Evolutionary conservation across 2,888 invertebrate genomes (phyloP).

Genomic region (Cryptus armator): DNA sequence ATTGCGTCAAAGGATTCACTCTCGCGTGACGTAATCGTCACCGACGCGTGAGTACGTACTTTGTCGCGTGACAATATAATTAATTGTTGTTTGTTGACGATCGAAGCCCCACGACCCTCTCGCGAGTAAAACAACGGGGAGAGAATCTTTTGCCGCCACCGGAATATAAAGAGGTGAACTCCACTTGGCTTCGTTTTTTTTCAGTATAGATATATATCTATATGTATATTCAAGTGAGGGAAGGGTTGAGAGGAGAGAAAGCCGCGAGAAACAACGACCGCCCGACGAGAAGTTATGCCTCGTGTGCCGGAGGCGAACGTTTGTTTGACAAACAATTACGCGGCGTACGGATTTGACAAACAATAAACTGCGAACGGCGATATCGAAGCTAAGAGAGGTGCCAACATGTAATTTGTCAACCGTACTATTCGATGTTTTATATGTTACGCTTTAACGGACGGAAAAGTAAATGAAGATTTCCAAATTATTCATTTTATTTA

Average conservation of each 20-base stretch:
- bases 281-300: slow-evolving; percentile 53
- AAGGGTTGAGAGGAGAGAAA: slow-evolving; percentile 70
- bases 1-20: slow-evolving; percentile 68
- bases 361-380: slow-evolving; percentile 29
- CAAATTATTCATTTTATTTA: not conserved
- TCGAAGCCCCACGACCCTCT: slow-evolving; percentile 27
- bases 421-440: not conserved
- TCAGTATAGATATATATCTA: slow-evolving; percentile 22
- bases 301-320: slow-evolving; percentile 54
- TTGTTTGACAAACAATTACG: slow-evolving; percentile 79
- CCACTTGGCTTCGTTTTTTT: slow-evolving; percentile 38
- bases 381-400: slow-evolving; percentile 52
- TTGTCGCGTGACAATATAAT: slow-evolving; percentile 82
- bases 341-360: slow-evolving; percentile 46
- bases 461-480: not conserved
- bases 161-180: not conserved
- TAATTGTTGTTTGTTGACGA: slow-evolving; percentile 67
- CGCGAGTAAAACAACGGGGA: slow-evolving; percentile 65
- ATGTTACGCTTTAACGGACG: not conserved
- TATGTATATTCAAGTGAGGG: slow-evolving; percentile 16
- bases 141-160: slow-evolving; percentile 22
- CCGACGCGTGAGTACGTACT: slow-evolving; percentile 72
- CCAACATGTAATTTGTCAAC: slow-evolving; percentile 1
- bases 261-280: slow-evolving; percentile 71
- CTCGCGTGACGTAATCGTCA: slow-evolving; percentile 74